Percentiles rank a stretch among this genome's conserved stretches.
These are phyloP conservation scores for Emydura subglobosa DNA, from an alignment of 2,113 vertebrate species.

Conservation along the genomic window DNA sequence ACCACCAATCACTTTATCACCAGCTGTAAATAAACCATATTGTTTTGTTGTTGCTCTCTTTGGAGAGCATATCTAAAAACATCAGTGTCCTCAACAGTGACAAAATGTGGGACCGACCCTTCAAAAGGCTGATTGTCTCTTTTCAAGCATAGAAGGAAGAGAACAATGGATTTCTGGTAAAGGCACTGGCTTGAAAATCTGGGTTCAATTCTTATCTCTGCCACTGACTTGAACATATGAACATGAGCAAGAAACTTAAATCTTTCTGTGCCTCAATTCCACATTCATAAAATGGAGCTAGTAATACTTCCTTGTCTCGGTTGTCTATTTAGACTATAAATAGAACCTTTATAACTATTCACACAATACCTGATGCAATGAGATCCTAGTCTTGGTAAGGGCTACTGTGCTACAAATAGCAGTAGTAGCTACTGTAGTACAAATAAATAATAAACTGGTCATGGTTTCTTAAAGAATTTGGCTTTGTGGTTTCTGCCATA, in stretches of 20 bases:
- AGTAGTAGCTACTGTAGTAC: not conserved
- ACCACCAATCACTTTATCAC: not conserved
- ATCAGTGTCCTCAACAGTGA: not conserved
- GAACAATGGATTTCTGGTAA: not conserved
- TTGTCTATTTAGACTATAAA: not conserved
- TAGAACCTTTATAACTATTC: not conserved
- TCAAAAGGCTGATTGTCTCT: not conserved
- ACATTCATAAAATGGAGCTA: not conserved
- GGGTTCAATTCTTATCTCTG: not conserved
- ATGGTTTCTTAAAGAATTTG: not conserved
- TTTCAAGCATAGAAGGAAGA: not conserved
- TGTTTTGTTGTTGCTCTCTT: not conserved
- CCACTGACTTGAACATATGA: not conserved
- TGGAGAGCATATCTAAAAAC: not conserved
- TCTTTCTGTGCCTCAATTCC: not conserved
- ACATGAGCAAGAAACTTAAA: not conserved
- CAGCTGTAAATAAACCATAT: constrained; percentile 16
- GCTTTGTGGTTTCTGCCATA: not conserved
- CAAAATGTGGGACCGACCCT: not conserved
- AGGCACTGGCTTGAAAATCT: not conserved
- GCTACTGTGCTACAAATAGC: no score
- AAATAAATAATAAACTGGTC: not conserved
- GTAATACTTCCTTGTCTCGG: not conserved
- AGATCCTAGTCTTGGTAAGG: not conserved
- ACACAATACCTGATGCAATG: not conserved